Evolutionary conservation across 1,140 invertebrate species (phyloP).

Genomic region (Drosophila sproati): DNA sequence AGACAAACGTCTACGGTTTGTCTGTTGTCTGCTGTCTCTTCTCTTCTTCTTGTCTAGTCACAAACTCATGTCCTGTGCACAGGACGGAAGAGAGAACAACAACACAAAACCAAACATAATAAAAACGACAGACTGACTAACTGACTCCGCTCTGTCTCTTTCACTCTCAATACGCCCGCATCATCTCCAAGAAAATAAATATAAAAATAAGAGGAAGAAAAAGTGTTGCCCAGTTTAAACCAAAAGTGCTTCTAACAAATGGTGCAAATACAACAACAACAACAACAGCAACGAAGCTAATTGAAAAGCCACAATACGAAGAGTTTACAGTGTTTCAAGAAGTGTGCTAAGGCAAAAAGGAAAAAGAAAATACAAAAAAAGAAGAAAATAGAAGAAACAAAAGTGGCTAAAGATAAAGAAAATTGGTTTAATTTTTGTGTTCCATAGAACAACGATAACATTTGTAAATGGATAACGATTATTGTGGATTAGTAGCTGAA

Average conservation of each 20-base stretch:
- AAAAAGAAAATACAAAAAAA: background rate
- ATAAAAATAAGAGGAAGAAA: background rate
- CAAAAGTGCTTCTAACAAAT: slow-evolving; percentile 12
- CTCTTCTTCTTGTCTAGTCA: background rate
- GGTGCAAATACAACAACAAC: background rate
- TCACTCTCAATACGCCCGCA: slow-evolving; percentile 1
- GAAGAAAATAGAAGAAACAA: slow-evolving; percentile 1
- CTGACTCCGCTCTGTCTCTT: slow-evolving; percentile 18
- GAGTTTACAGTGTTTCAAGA: slow-evolving; percentile 1
- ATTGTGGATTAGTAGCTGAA: slow-evolving; percentile 76
- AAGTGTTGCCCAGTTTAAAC: slow-evolving; percentile 5
- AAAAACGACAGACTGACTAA: slow-evolving; percentile 15
- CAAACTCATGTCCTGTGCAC: slow-evolving; percentile 40
- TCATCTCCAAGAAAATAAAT: background rate
- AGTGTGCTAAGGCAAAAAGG: too few relatives aligned
- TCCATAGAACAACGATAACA: slow-evolving; percentile 1
- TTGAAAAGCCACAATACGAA: slow-evolving; percentile 2
- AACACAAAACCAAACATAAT: background rate
- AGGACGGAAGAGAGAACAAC: background rate
- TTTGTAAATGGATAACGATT: slow-evolving; percentile 63
- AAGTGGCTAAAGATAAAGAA: slow-evolving; percentile 9
- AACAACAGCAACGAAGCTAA: background rate
- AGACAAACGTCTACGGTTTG: slow-evolving; percentile 37
- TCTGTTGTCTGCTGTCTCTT: slow-evolving; percentile 22
- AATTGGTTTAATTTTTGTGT: background rate